These are phyloP conservation scores for Arrhamphus sclerolepis DNA, from an alignment of 2,797 vertebrate genomes.

Conservation along the genomic window DNA sequence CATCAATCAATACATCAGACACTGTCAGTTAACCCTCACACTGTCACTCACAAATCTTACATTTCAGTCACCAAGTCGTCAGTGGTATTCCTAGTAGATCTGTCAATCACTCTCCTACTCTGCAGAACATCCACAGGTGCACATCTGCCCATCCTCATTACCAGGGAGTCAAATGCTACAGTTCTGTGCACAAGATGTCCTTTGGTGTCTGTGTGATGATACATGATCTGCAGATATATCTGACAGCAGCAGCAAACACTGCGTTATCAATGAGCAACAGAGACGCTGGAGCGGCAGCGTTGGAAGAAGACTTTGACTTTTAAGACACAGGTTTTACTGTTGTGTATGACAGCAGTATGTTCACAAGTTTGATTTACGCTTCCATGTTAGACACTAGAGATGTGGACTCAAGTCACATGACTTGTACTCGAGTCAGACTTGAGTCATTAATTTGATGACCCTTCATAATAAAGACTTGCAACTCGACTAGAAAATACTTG, in stretches of 20 bases:
- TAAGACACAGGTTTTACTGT: background rate
- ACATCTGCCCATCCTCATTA: background rate
- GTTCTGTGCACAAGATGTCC: background rate
- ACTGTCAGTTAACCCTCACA: conserved; percentile 23
- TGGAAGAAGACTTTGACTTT: background rate
- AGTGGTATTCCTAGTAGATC: background rate
- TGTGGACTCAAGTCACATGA: too few relatives aligned
- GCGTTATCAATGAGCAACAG: background rate
- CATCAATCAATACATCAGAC: conserved; percentile 65
- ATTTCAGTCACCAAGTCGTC: conserved; percentile 25
- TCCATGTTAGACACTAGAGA: too few relatives aligned
- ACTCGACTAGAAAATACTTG: too few relatives aligned
- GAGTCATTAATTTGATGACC: too few relatives aligned
- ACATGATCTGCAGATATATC: background rate
- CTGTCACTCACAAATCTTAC: conserved; percentile 35
- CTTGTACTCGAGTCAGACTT: too few relatives aligned
- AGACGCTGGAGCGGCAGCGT: background rate
- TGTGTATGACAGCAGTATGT: too few relatives aligned
- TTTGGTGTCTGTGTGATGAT: background rate
- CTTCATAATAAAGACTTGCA: too few relatives aligned
- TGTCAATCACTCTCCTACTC: background rate
- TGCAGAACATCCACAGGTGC: background rate
- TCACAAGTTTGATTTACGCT: too few relatives aligned
- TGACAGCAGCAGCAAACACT: background rate
- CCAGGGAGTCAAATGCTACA: background rate